Conservation (phyloP, 2,797 vertebrate species). For the Darevskia nairensis region DNA sequence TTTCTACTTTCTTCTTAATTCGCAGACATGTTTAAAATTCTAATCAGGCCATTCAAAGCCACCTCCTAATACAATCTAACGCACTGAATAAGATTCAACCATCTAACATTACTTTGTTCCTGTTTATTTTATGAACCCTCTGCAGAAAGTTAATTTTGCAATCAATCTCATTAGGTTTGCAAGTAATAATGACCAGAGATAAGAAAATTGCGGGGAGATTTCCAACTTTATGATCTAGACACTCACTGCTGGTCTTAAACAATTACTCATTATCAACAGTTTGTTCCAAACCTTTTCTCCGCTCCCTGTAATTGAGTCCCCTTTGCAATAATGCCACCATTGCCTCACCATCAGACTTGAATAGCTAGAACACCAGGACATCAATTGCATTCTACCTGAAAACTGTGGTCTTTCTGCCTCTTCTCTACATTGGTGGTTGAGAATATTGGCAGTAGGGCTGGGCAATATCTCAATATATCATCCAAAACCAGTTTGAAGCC, state of each 20-base stretch:
- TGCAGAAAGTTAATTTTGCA: slow-evolving; percentile 72
- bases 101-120: slow-evolving; percentile 65
- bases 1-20: slow-evolving; percentile 71
- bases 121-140: slow-evolving; percentile 71
- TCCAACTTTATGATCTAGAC: slow-evolving; percentile 6
- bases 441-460: no score
- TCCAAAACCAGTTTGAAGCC: no score
- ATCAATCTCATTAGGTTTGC: slow-evolving; percentile 64
- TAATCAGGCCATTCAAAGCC: slow-evolving; percentile 61
- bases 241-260: slow-evolving; percentile 26
- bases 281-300: background rate
- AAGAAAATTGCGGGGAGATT: slow-evolving; percentile 53
- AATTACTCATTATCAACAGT: slow-evolving; percentile 28
- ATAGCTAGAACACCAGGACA: background rate
- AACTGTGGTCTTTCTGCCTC: background rate
- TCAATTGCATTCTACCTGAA: background rate
- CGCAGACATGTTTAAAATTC: slow-evolving; percentile 75
- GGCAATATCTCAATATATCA: no score
- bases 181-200: slow-evolving; percentile 61
- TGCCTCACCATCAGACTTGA: background rate
- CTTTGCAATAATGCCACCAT: slow-evolving; percentile 2
- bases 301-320: background rate
- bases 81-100: slow-evolving; percentile 64
- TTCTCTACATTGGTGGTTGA: background rate
- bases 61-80: slow-evolving; percentile 56